Evolutionary conservation across 2,888 invertebrate genomes (phyloP).

Genomic region (Stenchaetothrips biformis): DNA sequence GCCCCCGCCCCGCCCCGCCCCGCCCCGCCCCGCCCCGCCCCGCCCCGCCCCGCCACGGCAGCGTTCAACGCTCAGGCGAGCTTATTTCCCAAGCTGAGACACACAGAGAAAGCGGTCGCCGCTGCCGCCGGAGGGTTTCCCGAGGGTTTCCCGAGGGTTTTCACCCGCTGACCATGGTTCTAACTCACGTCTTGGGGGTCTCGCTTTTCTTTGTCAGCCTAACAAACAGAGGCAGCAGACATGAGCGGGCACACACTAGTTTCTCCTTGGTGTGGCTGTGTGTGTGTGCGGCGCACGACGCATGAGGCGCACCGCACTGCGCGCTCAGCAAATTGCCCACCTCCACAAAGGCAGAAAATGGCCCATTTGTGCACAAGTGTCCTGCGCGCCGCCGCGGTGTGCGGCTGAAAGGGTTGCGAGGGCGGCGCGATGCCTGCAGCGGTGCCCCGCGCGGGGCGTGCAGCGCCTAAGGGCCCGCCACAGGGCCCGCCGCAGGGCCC

Average conservation of each 20-base stretch:
- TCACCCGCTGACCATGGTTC: too few relatives aligned
- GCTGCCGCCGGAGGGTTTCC: too few relatives aligned
- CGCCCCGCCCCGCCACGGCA: not conserved
- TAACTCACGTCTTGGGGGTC: too few relatives aligned
- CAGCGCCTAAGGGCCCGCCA: not conserved
- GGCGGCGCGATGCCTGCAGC: too few relatives aligned
- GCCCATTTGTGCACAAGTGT: slow-evolving; percentile 22
- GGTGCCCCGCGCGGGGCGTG: not conserved
- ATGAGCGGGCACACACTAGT: not conserved
- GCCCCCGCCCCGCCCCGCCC: not conserved
- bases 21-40: not conserved
- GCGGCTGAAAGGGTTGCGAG: too few relatives aligned
- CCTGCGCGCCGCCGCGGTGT: not conserved
- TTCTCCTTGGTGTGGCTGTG: not conserved
- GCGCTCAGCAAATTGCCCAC: not conserved
- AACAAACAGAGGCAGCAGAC: not conserved
- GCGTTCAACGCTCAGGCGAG: too few relatives aligned
- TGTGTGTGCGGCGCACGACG: not conserved
- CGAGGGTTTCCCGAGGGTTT: too few relatives aligned
- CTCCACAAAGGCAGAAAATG: slow-evolving; percentile 9
- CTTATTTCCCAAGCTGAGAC: too few relatives aligned
- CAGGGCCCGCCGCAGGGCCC: too few relatives aligned
- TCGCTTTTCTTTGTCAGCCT: too few relatives aligned
- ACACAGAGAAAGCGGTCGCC: too few relatives aligned
- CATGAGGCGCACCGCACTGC: too few relatives aligned